Evolutionary conservation across 2,113 vertebrate genomes (phyloP).

Genomic region (Sterrhoptilus dennistouni): DNA sequence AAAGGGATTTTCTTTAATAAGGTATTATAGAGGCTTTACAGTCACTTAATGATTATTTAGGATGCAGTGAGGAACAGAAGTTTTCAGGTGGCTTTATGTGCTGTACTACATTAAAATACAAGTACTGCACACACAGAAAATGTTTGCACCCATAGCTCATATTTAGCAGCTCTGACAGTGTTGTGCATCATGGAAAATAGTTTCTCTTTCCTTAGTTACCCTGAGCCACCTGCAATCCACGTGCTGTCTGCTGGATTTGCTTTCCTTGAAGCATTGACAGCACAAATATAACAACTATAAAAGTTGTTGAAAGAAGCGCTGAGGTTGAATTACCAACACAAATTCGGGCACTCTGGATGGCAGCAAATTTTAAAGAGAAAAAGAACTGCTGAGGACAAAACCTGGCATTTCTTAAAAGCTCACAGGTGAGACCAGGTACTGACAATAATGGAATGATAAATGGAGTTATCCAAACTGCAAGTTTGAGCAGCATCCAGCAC

Average conservation of each 20-base stretch:
- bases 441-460: not conserved
- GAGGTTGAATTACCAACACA: not conserved
- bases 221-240: not conserved
- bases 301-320: not conserved
- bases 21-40: not conserved
- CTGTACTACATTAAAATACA: not conserved
- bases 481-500: not conserved
- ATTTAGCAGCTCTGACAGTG: not conserved
- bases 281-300: not conserved
- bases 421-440: accelerated
- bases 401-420: not conserved
- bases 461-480: not conserved
- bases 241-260: not conserved
- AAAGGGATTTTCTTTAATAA: not conserved
- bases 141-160: not conserved
- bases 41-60: not conserved
- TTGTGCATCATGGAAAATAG: not conserved
- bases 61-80: not conserved
- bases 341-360: not conserved
- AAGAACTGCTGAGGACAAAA: not conserved
- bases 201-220: not conserved
- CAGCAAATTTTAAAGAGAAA: not conserved
- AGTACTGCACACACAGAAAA: accelerated
- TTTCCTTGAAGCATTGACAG: not conserved
- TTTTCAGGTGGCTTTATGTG: not conserved